Evolutionary conservation across 2,113 vertebrate species (phyloP).

Genomic region (Gallinago undulata): DNA sequence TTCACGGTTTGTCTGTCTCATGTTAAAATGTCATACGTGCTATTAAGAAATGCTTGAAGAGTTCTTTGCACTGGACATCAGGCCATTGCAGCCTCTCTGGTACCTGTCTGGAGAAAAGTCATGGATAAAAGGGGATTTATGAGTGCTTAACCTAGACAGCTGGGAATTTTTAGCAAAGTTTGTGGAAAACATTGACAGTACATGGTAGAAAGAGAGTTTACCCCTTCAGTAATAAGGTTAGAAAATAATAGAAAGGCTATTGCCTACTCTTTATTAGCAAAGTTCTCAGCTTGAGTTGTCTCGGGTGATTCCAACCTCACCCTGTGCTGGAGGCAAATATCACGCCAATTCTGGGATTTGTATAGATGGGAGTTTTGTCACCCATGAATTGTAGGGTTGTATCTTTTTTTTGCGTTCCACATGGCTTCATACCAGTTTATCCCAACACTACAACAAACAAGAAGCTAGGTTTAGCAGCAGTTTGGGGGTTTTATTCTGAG

Average conservation of each 20-base stretch:
- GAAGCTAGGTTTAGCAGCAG: not conserved
- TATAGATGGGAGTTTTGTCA: not conserved
- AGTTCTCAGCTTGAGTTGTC: not conserved
- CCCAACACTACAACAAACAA: not conserved
- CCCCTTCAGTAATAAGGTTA: not conserved
- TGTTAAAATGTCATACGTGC: not conserved
- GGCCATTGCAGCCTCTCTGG: not conserved
- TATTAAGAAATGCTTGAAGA: not conserved
- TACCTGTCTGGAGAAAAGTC: not conserved
- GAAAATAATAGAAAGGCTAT: not conserved
- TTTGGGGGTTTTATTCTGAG: not conserved
- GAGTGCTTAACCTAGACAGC: not conserved
- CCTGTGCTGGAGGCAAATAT: not conserved
- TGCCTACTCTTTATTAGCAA: not conserved
- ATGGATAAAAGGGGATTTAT: not conserved
- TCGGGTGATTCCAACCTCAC: not conserved
- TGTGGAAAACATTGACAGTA: not conserved
- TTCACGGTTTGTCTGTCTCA: slow-evolving; percentile 75
- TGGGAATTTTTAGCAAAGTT: not conserved
- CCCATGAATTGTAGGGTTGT: not conserved
- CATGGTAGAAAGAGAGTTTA: not conserved
- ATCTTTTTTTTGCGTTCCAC: not conserved
- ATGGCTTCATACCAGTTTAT: not conserved
- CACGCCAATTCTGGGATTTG: not conserved
- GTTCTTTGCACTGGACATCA: not conserved